Percentiles rank a stretch among this genome's conserved stretches.
These are phyloP conservation scores for Lycocorax pyrrhopterus DNA, from an alignment of 2,113 vertebrate genomes.

Conservation along the genomic window DNA sequence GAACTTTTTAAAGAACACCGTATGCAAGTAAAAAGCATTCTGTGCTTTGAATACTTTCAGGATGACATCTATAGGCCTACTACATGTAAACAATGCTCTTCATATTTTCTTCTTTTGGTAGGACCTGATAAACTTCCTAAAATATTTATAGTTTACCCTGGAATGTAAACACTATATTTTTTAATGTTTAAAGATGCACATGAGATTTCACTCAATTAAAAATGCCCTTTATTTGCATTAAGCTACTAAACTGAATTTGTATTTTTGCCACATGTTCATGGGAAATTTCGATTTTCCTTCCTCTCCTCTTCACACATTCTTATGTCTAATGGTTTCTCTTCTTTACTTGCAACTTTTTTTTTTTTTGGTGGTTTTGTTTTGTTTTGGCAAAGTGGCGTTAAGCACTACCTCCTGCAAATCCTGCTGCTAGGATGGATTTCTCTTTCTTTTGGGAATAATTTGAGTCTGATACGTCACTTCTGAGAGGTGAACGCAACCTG, in stretches of 20 bases:
- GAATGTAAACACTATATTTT: background rate
- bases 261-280: background rate
- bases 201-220: background rate
- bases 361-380: background rate
- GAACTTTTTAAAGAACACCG: background rate
- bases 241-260: background rate
- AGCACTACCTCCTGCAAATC: background rate
- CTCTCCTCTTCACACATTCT: background rate
- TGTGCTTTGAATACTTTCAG: background rate
- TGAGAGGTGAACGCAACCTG: accelerated
- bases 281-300: background rate
- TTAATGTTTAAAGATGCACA: background rate
- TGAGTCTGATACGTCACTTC: background rate
- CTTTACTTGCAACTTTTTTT: background rate
- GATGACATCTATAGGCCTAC: background rate
- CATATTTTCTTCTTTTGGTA: background rate
- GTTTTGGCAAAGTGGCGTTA: background rate
- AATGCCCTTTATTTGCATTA: background rate
- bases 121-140: background rate
- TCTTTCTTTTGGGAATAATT: background rate
- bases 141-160: background rate
- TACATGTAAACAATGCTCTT: background rate
- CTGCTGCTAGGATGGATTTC: background rate
- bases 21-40: background rate
- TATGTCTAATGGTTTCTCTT: background rate